Base-by-base conservation (phyloP, 2,113 vertebrate species). In the Zosterops pallidus region DNA sequence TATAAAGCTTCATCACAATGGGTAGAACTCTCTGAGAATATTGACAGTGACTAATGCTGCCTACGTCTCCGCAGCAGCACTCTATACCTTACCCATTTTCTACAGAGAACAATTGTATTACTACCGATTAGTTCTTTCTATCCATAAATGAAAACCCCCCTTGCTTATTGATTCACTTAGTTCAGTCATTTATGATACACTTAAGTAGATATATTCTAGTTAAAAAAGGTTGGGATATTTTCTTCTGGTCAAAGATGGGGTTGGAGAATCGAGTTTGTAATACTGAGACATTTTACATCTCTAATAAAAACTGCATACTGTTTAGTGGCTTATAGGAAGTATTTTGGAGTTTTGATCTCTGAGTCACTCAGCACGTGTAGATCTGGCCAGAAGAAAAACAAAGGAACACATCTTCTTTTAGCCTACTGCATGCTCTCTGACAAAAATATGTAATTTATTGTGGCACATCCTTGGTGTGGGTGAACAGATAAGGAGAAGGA, bases 11-110 rank as follows among this genome's bases (percentile, higher is more conserved):
- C 86, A 95, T 90, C 76, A 72, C 92, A 97, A 82, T 82, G 63
- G 96, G 89, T 94, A 63, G 69, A 94, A 91, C 59, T 97, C 84
- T 94, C 84, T 94, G 91, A 95, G 94, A 95, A 95, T 87, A 95
- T 91, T 96, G 96, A 95, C 93, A 97, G 96, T 97, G 93, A 97
- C 90, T 95, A 95, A 98, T 95, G 95, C 89, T 89, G 65, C 82
- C 86, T 85, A 44, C 7, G 1, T 88, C 78, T 92, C 94, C 92
- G 96, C 91, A 88, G 91, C 93, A 96, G 83, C 86, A 89, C 94
- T 96, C 88, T 94, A 92, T 86, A 96, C 95, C 92, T 97, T 95
- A 86, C 85, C 86, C 79, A 67, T 91, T 96, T 96, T 96, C 94
- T 92, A 84, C 22, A 53, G 59, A 94, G 92, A 87, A 86, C 92